Conservation (phyloP, 2,888 invertebrate genomes). For the Temnothorax rugatulus region DNA sequence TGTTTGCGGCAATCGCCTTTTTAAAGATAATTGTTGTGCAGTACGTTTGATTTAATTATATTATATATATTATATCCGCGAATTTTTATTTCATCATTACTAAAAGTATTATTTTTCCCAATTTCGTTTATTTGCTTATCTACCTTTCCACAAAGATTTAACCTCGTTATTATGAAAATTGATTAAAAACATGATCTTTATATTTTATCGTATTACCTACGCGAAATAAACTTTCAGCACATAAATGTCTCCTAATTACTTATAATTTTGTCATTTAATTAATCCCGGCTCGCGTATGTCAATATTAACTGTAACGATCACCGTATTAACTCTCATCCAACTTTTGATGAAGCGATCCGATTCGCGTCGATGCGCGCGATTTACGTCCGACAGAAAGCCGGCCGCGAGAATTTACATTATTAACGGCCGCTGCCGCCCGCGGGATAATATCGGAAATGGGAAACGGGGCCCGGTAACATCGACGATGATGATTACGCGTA, state of each 20-base stretch:
- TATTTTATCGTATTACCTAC: neutral
- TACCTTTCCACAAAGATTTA: neutral
- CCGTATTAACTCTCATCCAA: conserved; percentile 20
- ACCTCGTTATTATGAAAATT: neutral
- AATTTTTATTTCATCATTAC: neutral
- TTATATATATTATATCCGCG: neutral
- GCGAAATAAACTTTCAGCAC: neutral
- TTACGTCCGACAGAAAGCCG: conserved; percentile 38
- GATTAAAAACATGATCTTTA: neutral
- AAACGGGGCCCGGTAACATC: conserved; percentile 4
- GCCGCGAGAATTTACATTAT: conserved; percentile 46
- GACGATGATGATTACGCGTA: conserved; percentile 29
- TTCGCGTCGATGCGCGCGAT: conserved; percentile 35
- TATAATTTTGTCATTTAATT: conserved; percentile 6
- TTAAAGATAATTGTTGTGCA: no score
- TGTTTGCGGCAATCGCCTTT: no score
- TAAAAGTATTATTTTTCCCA: neutral
- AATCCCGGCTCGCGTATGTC: neutral
- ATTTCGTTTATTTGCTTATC: neutral
- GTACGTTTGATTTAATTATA: neutral
- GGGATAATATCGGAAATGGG: conserved; percentile 41
- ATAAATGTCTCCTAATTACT: neutral
- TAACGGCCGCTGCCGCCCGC: conserved; percentile 17
- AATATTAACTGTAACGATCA: conserved; percentile 6
- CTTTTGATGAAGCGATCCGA: conserved; percentile 38